phyloP scores from a whole-genome alignment of 2,113 vertebrate genomes.

The Corythaixoides concolor region DNA sequence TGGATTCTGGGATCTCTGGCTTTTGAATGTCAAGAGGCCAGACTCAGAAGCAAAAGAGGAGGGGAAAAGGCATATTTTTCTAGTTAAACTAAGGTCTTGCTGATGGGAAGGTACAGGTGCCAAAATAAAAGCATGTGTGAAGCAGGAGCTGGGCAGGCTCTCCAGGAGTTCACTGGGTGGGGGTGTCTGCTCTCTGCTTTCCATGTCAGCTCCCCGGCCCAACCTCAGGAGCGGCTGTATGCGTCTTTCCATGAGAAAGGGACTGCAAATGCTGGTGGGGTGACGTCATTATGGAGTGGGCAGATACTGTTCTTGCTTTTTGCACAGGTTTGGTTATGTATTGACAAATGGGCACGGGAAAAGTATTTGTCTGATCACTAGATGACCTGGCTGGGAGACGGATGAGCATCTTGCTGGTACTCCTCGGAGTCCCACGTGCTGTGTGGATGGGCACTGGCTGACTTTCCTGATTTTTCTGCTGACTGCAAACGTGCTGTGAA shows the following conservation, averaged over 20 bases:
- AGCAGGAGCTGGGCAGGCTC: neutral
- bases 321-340: neutral
- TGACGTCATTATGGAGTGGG: neutral
- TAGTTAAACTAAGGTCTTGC: constrained; percentile 56
- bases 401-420: neutral
- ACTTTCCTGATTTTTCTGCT: neutral
- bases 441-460: neutral
- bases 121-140: constrained; percentile 26
- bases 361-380: neutral
- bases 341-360: neutral
- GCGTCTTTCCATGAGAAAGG: neutral
- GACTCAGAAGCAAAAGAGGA: constrained; percentile 13
- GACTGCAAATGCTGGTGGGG: neutral
- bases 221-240: neutral
- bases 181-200: neutral
- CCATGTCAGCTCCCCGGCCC: neutral
- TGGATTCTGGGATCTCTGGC: constrained; percentile 63
- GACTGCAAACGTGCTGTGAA: neutral
- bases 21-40: constrained; percentile 29
- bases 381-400: neutral
- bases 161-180: neutral
- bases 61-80: constrained; percentile 49
- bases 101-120: constrained; percentile 48
- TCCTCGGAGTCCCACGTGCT: fast-evolving
- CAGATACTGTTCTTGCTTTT: neutral